phyloP scores from a whole-genome alignment of 2,113 vertebrate genomes.

The Leptobrachium ailaonicum region DNA sequence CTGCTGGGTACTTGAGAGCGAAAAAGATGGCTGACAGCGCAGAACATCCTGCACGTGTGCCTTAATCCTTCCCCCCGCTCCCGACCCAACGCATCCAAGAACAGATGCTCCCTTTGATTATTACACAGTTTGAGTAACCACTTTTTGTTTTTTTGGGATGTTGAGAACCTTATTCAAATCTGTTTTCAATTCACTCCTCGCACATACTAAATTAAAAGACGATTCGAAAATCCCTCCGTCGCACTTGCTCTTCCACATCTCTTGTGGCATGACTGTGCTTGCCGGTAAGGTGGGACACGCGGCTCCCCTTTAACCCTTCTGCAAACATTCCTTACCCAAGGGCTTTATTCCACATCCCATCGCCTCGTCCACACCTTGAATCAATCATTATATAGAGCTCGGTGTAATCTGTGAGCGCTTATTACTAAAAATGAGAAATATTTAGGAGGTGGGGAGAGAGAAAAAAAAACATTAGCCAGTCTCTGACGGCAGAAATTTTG shows the following conservation, averaged over 20 bases:
- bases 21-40: too few species aligned
- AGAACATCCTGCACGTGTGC: too few species aligned
- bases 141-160: background rate
- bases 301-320: conserved; percentile 18
- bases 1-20: too few species aligned
- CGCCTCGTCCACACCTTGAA: conserved; percentile 16
- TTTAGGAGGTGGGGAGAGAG: background rate
- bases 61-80: too few species aligned
- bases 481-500: conserved; percentile 1
- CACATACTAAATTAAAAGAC: background rate
- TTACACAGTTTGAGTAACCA: background rate
- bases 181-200: background rate
- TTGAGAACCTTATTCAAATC: background rate
- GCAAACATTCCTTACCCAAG: conserved; percentile 34
- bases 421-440: conserved; percentile 21
- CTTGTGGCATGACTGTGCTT: conserved; percentile 4
- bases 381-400: conserved; percentile 35
- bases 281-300: conserved; percentile 11
- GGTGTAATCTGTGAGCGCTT: background rate
- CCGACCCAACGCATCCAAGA: background rate
- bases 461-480: background rate
- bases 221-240: background rate
- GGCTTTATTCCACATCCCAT: conserved; percentile 13
- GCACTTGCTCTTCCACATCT: background rate
- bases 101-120: background rate